Base-by-base conservation (phyloP, 2,888 invertebrate species). In the Agrochola circellaris region DNA sequence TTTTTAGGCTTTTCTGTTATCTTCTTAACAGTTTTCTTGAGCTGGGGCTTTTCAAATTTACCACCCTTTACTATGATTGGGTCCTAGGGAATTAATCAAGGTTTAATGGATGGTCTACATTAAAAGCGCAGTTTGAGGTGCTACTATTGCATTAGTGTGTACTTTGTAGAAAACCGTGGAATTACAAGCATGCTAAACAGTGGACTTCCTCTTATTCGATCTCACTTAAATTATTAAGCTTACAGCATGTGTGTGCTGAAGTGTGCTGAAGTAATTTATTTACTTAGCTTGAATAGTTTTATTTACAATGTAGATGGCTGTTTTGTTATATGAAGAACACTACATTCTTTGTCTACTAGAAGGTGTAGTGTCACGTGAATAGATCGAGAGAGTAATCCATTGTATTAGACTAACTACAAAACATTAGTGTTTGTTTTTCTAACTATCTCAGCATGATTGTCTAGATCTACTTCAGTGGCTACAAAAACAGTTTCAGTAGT, bases 1-100 rank as follows among this genome's bases (percentile, higher is more conserved):
- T 93, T 94, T 92, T 96, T 95, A 83, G 95, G 92, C 89, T 94
- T 93, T 84, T 95, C 95, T 87, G 92, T 91, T 77, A 93, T 90
- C 91, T 94, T 95, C 95, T 93, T 96, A 84, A 91, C 91, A 87
- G 93, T 94, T 96, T 95, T 97, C 95, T 96, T 97, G 87, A 96
- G 95, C 86, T 95, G 93, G 85, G 96, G 96, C 82, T 93, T 94
- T 93, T 96, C 95, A 83, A 96, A 96, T 94, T 93, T 96, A 93
- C 96, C 96, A 90, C 93, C 96, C 90, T 95, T 95, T 90, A 95
- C 94, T 88, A 93, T 88, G 91, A 96, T 91, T 91, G 95, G 96
- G 86, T 94, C 96, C 96, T 96, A 96, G 58, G 86, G 91, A 95
- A 93, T 94, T 93, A 95, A 93, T 89, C 87, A 91, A 93, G 91